These are phyloP conservation scores for Brenthis hecate DNA, from an alignment of 2,888 invertebrate genomes.

Conservation along the genomic window DNA sequence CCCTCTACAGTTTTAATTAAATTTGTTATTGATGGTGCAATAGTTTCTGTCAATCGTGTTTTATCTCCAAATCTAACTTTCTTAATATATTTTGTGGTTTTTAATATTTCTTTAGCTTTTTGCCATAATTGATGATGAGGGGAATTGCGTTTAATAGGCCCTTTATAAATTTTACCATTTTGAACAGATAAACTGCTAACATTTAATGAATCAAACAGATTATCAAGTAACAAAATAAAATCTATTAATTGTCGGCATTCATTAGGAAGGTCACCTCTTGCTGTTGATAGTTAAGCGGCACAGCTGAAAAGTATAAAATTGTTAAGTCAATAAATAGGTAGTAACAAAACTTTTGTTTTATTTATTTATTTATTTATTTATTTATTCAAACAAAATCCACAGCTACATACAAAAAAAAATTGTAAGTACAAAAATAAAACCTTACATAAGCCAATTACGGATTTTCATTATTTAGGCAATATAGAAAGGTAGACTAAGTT, in stretches of 20 bases:
- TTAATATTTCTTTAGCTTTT: constrained; percentile 30
- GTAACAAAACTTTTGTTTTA: too few species aligned
- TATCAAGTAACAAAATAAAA: constrained; percentile 33
- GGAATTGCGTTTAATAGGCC: constrained; percentile 27
- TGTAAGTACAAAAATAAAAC: too few species aligned
- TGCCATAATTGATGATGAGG: constrained; percentile 39
- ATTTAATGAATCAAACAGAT: constrained; percentile 42
- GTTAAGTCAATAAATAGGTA: too few species aligned
- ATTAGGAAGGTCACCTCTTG: constrained; percentile 16
- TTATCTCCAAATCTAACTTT: constrained; percentile 28
- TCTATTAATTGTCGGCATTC: constrained; percentile 28
- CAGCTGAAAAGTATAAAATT: too few species aligned
- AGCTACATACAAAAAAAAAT: too few species aligned
- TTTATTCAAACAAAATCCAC: too few species aligned
- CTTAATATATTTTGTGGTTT: constrained; percentile 32
- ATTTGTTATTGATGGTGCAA: constrained; percentile 43
- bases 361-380: too few species aligned
- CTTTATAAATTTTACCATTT: constrained; percentile 29
- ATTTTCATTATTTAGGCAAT: too few species aligned
- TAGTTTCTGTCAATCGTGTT: constrained; percentile 39
- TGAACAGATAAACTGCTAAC: constrained; percentile 2
- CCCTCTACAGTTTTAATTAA: constrained; percentile 48
- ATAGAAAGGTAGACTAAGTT: too few species aligned
- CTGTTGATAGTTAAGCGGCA: too few species aligned
- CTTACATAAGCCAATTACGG: too few species aligned